Conservation (phyloP, 2,888 invertebrate genomes). For the Aporophyla lueneburgensis region DNA sequence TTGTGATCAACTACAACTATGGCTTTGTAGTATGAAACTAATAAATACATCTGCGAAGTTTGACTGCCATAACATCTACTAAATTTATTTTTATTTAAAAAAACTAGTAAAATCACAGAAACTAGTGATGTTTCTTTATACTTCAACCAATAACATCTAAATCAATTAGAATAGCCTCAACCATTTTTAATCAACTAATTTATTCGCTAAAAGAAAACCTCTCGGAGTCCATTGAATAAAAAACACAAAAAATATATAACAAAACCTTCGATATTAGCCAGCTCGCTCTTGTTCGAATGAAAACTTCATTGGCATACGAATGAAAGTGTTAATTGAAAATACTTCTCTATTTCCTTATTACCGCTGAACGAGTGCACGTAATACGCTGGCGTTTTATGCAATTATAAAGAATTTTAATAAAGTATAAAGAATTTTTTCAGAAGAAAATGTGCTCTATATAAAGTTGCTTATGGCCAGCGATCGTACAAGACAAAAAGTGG, state of each 20-base stretch:
- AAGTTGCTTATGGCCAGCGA: too few species aligned
- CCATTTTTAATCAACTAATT: conserved; percentile 19
- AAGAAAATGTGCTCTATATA: too few species aligned
- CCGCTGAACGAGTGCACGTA: conserved; percentile 34
- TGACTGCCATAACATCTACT: background rate
- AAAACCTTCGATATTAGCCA: conserved; percentile 52
- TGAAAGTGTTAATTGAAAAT: conserved; percentile 69
- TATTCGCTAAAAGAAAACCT: conserved; percentile 25
- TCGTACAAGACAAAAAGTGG: too few species aligned
- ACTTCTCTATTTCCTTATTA: conserved; percentile 61
- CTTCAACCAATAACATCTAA: conserved; percentile 13
- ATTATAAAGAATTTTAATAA: too few species aligned
- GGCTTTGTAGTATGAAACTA: too few species aligned
- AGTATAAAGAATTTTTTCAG: too few species aligned
- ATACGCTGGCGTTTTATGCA: conserved; percentile 9
- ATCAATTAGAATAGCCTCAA: conserved; percentile 11
- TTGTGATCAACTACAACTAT: background rate
- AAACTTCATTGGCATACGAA: conserved; percentile 65
- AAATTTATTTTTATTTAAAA: too few species aligned
- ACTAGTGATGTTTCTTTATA: background rate
- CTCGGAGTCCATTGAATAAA: conserved; percentile 35
- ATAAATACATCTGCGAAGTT: background rate
- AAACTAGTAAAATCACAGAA: background rate
- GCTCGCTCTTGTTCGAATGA: conserved; percentile 48
- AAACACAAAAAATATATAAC: conserved; percentile 48